Evolutionary conservation across 1,140 invertebrate species (phyloP).

Genomic region (Sinonovacula constricta): DNA sequence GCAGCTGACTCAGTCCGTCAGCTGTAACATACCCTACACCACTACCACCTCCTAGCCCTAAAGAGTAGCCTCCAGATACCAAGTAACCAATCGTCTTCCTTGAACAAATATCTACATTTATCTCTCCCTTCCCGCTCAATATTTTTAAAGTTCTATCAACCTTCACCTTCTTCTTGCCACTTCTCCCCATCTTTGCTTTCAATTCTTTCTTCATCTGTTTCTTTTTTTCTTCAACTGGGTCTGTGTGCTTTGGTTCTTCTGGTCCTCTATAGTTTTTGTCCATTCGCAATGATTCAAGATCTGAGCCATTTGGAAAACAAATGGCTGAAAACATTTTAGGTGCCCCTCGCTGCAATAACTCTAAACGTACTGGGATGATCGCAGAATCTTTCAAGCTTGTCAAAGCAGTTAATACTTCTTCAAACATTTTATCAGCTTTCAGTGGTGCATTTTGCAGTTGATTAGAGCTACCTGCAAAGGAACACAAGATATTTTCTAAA

Average conservation of each 20-base stretch:
- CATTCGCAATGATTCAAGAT: slow-evolving; percentile 79
- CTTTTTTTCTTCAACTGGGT: slow-evolving; percentile 81
- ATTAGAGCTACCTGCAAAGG: no score
- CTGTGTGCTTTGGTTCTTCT: slow-evolving; percentile 81
- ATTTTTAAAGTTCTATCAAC: slow-evolving; percentile 70
- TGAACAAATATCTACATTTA: slow-evolving; percentile 42
- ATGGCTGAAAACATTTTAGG: slow-evolving; percentile 68
- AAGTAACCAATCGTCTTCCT: slow-evolving; percentile 87
- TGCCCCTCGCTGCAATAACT: slow-evolving; percentile 63
- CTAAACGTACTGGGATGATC: slow-evolving; percentile 68
- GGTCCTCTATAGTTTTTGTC: slow-evolving; percentile 77
- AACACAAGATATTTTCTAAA: no score
- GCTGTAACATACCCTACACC: slow-evolving; percentile 70
- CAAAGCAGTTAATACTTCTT: no score
- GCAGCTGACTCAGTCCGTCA: slow-evolving; percentile 52
- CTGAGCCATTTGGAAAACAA: slow-evolving; percentile 80
- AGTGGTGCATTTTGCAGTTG: no score
- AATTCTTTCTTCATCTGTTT: slow-evolving; percentile 79
- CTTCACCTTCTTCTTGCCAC: slow-evolving; percentile 36
- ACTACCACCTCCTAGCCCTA: slow-evolving; percentile 75
- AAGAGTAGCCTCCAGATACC: slow-evolving; percentile 84
- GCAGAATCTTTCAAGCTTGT: slow-evolving; percentile 85
- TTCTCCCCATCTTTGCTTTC: slow-evolving; percentile 35
- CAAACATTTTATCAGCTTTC: no score
- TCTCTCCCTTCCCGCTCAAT: slow-evolving; percentile 26